Percentiles rank a stretch among this genome's conserved stretches.
These are phyloP conservation scores for Nephrotoma guestfalica DNA, from an alignment of 2,888 invertebrate species.

Conservation along the genomic window DNA sequence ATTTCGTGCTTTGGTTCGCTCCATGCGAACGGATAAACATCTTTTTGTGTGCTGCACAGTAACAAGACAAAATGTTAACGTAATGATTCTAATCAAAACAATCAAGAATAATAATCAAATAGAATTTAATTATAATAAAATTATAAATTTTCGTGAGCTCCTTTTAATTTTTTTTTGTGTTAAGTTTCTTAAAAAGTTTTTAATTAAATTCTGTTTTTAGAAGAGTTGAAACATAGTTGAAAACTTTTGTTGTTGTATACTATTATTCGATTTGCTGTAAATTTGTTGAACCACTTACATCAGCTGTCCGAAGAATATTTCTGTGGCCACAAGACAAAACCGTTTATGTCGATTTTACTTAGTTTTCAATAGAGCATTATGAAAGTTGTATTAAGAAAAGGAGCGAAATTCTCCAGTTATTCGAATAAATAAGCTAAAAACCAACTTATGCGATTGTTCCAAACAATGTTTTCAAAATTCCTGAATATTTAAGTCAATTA, in stretches of 20 bases:
- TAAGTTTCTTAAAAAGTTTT: not conserved
- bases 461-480: too few species aligned
- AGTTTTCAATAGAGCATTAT: too few species aligned
- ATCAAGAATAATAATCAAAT: not conserved
- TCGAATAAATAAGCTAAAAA: too few species aligned
- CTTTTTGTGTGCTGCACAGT: not conserved
- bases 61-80: not conserved
- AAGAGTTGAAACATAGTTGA: not conserved
- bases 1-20: not conserved
- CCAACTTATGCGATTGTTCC: too few species aligned
- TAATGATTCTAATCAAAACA: not conserved
- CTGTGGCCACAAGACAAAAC: too few species aligned
- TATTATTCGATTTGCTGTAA: not conserved
- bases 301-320: too few species aligned
- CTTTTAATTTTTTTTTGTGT: not conserved
- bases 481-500: too few species aligned
- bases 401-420: too few species aligned
- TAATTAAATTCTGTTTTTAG: not conserved
- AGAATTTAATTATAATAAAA: not conserved
- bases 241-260: not conserved
- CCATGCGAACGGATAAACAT: not conserved
- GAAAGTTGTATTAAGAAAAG: too few species aligned
- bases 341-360: too few species aligned
- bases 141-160: not conserved
- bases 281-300: too few species aligned